Base-by-base conservation (phyloP, 2,797 vertebrate species). In the Pempheris klunzingeri region DNA sequence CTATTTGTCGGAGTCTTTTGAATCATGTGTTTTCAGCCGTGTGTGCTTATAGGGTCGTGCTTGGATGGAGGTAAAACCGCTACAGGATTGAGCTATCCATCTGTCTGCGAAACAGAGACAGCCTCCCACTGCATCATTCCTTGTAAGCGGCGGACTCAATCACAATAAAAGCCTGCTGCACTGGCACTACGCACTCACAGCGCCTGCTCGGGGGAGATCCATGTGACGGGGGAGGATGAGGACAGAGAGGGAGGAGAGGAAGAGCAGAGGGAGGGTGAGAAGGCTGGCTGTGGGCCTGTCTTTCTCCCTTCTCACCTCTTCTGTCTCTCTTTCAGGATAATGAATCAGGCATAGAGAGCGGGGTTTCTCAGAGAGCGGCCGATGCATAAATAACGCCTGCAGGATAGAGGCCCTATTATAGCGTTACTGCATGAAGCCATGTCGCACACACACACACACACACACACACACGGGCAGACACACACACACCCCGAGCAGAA, bases 301-400 rank as follows among this genome's bases (percentile, higher is more conserved):
- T 73, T 77, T 50, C 78, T 76, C 66, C 36, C 57, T 67, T 62
- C 73, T 78, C 74, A 66, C 75, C 83, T 78, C 54, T 55, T 72
- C 79, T 82, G 68, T 82, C 68, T 76, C 69, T 74, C 86, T 89
- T 72, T 83, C 70, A 64, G 83, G 68, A 90, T 93, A 93, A 93
- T 94, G 94, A 94, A 94, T 93, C 88, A 90, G 84, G 73, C 78
- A 91, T 81, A 62, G 83, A 88, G 87, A 88, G 79, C 32, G 58
- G 26, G 61, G 78, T 75, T 88, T 91, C 88, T 88, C 90, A 82
- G 84, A 88, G 80, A 92, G 85, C 89, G 88, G 84, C 89, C 91
- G 85, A 86, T 92, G 92, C 91, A 95, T 94, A 94, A 94, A 94
- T 94, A 94, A 93, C 85, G 75, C 84, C 91, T 87, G 77, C 77